phyloP scores from a whole-genome alignment of 37 sponge, comb jelly and placozoan species.

The Oopsacas minuta region DNA sequence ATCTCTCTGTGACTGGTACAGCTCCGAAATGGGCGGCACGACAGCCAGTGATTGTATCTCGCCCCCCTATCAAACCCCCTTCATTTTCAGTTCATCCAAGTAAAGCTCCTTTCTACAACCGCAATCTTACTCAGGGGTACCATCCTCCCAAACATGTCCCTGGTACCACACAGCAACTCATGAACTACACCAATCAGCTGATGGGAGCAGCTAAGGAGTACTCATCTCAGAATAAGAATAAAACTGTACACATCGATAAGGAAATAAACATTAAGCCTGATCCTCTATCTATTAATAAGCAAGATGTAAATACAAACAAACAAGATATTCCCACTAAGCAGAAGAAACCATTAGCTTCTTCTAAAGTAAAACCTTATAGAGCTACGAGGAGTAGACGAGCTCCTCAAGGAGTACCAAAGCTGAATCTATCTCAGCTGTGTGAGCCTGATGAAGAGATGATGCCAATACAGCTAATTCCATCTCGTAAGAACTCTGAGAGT shows the following conservation, averaged over 20 bases:
- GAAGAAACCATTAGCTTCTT: neutral
- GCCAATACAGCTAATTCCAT: neutral
- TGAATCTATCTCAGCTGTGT: conserved; percentile 11
- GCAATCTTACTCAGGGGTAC: neutral
- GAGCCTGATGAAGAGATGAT: conserved; percentile 15
- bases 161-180: neutral
- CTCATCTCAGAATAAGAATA: neutral
- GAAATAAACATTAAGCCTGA: neutral
- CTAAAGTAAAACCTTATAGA: neutral
- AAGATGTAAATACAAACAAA: neutral
- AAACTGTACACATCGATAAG: neutral
- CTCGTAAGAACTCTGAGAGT: neutral
- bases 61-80: neutral
- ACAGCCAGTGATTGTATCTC: neutral
- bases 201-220: conserved; percentile 9
- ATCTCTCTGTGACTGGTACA: neutral
- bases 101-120: neutral
- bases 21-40: neutral
- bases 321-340: neutral
- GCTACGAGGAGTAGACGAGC: conserved; percentile 4
- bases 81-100: neutral
- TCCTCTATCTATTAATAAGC: neutral
- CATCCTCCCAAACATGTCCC: neutral
- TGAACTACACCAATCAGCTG: conserved; percentile 19
- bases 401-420: neutral